Conservation (phyloP, 2,113 vertebrate genomes). For the Eudyptes chrysolophus region DNA sequence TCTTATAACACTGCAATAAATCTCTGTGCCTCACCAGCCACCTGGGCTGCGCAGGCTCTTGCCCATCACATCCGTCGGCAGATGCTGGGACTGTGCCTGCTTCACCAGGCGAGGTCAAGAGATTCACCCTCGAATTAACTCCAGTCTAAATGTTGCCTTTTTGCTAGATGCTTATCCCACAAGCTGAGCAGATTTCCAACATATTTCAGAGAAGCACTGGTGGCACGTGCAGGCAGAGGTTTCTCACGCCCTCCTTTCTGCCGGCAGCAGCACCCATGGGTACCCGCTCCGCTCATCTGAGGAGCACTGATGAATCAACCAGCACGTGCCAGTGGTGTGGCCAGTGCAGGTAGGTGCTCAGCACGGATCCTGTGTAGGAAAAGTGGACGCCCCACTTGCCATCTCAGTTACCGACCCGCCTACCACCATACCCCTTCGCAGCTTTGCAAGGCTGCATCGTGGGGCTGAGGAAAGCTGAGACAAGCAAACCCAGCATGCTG, state of each 20-base stretch:
- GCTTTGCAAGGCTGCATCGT: not conserved
- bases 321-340: rapidly evolving
- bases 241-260: not conserved
- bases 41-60: not conserved
- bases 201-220: not conserved
- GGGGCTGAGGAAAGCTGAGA: slow-evolving; percentile 1
- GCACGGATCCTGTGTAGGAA: not conserved
- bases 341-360: not conserved
- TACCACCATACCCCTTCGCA: not conserved
- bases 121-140: not conserved
- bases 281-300: not conserved
- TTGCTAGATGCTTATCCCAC: not conserved
- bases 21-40: not conserved
- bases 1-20: not conserved
- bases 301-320: not conserved
- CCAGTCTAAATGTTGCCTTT: not conserved
- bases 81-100: rapidly evolving
- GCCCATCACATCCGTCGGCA: not conserved
- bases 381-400: rapidly evolving
- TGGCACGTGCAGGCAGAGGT: rapidly evolving
- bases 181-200: not conserved
- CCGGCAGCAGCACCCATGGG: not conserved
- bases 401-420: not conserved
- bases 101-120: not conserved
- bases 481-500: not conserved